phyloP scores from a whole-genome alignment of 2,888 invertebrate species.

The Homarus gammarus region DNA sequence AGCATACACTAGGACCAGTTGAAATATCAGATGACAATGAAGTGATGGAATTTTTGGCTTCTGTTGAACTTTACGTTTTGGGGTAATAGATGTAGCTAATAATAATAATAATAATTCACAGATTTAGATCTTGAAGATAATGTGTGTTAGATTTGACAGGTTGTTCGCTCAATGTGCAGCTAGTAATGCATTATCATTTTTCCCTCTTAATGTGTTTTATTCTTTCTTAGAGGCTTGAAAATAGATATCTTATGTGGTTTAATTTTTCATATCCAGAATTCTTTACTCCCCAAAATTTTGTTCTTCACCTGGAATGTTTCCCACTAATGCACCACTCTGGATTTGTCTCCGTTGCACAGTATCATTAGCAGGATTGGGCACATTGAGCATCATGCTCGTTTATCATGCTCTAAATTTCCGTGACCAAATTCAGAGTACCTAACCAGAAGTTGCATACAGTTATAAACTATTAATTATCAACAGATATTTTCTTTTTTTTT shows the following conservation, averaged over 20 bases:
- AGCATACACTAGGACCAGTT: slow-evolving; percentile 17
- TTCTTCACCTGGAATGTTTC: background rate
- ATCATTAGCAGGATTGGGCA: background rate
- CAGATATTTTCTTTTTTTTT: too few relatives aligned
- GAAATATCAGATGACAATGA: background rate
- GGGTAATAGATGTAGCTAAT: background rate
- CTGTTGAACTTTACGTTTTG: slow-evolving; percentile 1
- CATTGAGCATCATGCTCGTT: background rate
- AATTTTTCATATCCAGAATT: background rate
- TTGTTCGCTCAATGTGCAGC: background rate
- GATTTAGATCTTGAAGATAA: background rate
- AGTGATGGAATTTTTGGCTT: background rate
- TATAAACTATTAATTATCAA: too few relatives aligned
- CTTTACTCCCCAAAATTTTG: background rate
- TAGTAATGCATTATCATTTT: background rate
- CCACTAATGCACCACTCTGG: background rate
- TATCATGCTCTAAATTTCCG: background rate
- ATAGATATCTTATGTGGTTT: background rate
- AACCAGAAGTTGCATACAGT: background rate
- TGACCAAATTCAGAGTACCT: background rate
- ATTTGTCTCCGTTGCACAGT: background rate
- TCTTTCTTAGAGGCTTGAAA: background rate
- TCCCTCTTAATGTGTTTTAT: background rate
- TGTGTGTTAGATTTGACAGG: background rate
- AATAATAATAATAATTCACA: slow-evolving; percentile 4